A percentile compares a stretch with the other conserved stretches of the same genome.
These are phyloP conservation scores for Tetheella fluctuosa DNA, from an alignment of 2,888 invertebrate genomes.

Conservation along the genomic window DNA sequence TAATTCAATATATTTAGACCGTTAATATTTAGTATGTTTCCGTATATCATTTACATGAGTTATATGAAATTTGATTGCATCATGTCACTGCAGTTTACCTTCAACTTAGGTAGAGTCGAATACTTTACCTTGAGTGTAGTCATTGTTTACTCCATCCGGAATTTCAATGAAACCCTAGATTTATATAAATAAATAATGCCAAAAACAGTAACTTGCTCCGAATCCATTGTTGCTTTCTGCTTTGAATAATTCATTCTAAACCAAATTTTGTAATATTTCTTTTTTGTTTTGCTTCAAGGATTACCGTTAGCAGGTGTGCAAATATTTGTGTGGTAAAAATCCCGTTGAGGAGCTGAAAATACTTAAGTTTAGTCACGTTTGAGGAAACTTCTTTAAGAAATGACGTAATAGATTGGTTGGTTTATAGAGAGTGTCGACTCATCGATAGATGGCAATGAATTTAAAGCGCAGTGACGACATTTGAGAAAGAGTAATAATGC, in stretches of 20 bases:
- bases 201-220: conserved; percentile 36
- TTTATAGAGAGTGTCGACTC: not conserved
- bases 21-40: not conserved
- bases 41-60: not conserved
- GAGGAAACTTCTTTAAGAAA: not conserved
- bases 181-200: conserved; percentile 23
- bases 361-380: conserved; percentile 8
- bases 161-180: conserved; percentile 27
- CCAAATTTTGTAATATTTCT: conserved; percentile 31
- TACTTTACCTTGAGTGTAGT: conserved; percentile 22
- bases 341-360: conserved; percentile 29
- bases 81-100: not conserved
- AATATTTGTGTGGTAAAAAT: conserved; percentile 15
- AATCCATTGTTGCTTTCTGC: conserved; percentile 23
- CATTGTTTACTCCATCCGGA: conserved; percentile 25
- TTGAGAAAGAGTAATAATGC: not conserved
- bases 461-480: not conserved
- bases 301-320: conserved; percentile 16
- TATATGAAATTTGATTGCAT: not conserved
- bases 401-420: not conserved
- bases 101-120: conserved; percentile 11
- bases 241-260: conserved; percentile 48
- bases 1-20: not conserved
- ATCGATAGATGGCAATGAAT: not conserved
- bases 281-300: conserved; percentile 22